These are phyloP conservation scores for Geophilus truncorum DNA, from an alignment of 2,888 invertebrate genomes.

Conservation along the genomic window DNA sequence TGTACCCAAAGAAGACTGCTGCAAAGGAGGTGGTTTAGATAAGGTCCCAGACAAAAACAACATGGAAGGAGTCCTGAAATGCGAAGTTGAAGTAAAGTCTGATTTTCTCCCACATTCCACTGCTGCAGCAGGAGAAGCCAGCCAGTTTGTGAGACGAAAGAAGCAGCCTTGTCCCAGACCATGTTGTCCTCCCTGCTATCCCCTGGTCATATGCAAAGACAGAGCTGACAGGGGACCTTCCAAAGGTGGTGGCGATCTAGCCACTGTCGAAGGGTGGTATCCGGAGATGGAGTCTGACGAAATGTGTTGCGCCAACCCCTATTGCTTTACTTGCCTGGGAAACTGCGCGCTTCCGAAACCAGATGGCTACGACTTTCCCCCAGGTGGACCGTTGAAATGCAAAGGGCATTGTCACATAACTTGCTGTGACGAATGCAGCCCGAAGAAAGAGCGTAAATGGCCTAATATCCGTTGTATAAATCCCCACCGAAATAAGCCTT, in stretches of 20 bases:
- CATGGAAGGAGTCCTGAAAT: background rate
- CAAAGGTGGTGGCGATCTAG: too few species aligned
- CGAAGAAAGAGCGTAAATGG: background rate
- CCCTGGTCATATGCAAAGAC: background rate
- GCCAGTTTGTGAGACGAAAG: too few species aligned
- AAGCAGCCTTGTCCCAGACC: background rate
- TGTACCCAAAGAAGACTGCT: background rate
- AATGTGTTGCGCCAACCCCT: background rate
- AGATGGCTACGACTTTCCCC: background rate
- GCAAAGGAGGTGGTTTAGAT: too few species aligned
- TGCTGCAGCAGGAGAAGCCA: background rate
- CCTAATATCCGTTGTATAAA: background rate
- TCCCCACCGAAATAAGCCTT: background rate
- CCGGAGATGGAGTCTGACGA: background rate
- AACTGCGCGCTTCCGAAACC: background rate
- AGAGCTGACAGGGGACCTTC: background rate
- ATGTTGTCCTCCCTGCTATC: background rate
- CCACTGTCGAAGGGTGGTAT: background rate
- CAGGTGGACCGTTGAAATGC: background rate
- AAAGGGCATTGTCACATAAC: background rate
- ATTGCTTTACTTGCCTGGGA: background rate
- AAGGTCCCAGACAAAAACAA: too few species aligned
- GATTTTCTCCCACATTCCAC: background rate
- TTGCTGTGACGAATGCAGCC: background rate
- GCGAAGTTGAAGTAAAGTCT: background rate